Conservation (phyloP, 2,888 invertebrate genomes). For the Xestoiulus laeticollis region DNA sequence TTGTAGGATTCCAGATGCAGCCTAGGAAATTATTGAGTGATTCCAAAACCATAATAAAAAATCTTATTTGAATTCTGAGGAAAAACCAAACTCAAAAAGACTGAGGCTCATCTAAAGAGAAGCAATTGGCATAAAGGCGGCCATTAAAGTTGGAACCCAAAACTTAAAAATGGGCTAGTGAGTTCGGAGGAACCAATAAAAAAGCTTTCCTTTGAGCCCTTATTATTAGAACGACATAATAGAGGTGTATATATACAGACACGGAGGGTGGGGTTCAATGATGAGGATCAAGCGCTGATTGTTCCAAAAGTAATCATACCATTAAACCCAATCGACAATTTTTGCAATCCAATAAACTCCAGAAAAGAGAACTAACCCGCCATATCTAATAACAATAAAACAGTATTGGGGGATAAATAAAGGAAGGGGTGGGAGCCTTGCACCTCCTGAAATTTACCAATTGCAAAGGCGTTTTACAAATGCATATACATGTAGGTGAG, state of each 20-base stretch:
- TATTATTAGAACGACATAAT: conserved; percentile 26
- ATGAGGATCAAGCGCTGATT: conserved; percentile 26
- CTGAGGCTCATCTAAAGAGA: neutral
- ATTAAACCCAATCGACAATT: conserved; percentile 26
- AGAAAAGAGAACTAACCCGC: neutral
- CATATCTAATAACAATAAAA: conserved; percentile 26
- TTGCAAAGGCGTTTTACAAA: neutral
- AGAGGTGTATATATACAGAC: neutral
- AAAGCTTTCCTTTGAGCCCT: neutral
- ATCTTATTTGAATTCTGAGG: neutral
- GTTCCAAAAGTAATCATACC: conserved; percentile 20
- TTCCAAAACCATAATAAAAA: neutral
- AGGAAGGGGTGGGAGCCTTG: neutral
- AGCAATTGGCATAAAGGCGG: conserved; percentile 20
- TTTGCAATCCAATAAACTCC: conserved; percentile 19
- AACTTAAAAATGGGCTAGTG: neutral
- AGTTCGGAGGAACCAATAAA: conserved; percentile 12
- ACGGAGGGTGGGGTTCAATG: neutral
- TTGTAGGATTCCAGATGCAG: neutral
- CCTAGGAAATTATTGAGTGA: neutral
- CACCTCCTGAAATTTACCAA: neutral
- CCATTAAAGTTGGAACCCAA: neutral
- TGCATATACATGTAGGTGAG: neutral
- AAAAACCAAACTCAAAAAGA: neutral
- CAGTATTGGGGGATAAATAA: neutral